Conservation (phyloP, 2,888 invertebrate genomes). For the Xestia c-nigrum region DNA sequence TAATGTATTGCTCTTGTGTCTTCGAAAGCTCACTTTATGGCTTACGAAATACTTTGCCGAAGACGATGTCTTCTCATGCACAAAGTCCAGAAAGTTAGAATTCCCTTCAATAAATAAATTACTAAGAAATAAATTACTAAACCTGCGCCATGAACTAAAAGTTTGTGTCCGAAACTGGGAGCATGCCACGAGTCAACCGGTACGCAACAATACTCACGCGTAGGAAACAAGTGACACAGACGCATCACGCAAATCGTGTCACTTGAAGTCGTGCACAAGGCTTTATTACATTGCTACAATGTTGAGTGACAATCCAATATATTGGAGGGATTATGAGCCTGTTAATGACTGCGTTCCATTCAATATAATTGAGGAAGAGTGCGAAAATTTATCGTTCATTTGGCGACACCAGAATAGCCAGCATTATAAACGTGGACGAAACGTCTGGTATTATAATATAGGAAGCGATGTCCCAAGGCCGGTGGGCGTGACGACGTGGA, state of each 20-base stretch:
- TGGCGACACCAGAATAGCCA: slow-evolving; percentile 48
- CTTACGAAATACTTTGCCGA: too few relatives aligned
- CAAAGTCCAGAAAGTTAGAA: too few relatives aligned
- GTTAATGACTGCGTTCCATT: slow-evolving; percentile 52
- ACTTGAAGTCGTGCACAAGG: background rate
- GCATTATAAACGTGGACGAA: slow-evolving; percentile 32
- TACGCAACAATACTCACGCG: background rate
- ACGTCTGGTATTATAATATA: slow-evolving; percentile 57
- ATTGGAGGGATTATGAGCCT: slow-evolving; percentile 40
- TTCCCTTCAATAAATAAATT: too few relatives aligned
- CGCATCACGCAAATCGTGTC: background rate
- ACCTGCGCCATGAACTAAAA: background rate
- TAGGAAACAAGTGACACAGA: background rate
- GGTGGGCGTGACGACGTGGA: slow-evolving; percentile 49
- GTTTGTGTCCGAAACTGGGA: background rate
- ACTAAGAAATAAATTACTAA: background rate
- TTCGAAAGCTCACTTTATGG: background rate
- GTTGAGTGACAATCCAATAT: slow-evolving; percentile 38
- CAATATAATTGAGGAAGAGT: slow-evolving; percentile 69
- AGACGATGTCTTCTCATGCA: too few relatives aligned
- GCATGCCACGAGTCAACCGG: background rate
- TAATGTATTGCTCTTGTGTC: background rate
- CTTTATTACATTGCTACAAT: slow-evolving; percentile 7
- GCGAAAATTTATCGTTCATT: slow-evolving; percentile 66
- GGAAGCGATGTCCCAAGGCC: slow-evolving; percentile 66